Conservation (phyloP, 2,797 vertebrate species). For the Cephalopachus bancanus region DNA sequence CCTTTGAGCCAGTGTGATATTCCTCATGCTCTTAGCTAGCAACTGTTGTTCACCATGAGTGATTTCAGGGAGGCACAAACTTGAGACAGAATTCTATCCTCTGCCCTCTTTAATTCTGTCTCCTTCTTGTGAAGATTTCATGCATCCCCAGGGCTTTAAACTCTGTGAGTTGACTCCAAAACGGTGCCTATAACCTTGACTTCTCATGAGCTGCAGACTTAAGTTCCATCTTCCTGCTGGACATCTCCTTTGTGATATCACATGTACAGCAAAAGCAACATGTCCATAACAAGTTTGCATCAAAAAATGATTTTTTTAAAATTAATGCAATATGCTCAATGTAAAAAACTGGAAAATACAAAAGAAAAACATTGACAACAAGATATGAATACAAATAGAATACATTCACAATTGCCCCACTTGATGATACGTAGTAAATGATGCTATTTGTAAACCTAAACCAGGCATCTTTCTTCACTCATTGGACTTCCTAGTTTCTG, state of each 20-base stretch:
- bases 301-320: neutral
- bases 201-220: neutral
- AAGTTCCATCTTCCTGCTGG: neutral
- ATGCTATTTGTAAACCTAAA: neutral
- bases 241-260: neutral
- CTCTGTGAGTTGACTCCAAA: neutral
- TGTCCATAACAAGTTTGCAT: neutral
- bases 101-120: neutral
- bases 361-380: neutral
- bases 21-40: neutral
- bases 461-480: neutral
- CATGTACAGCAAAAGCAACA: neutral
- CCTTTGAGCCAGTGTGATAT: neutral
- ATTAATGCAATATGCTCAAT: neutral
- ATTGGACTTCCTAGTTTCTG: neutral
- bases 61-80: neutral
- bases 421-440: neutral
- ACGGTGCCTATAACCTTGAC: neutral
- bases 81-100: neutral
- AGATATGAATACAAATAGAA: neutral
- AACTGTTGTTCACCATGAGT: neutral
- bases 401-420: neutral
- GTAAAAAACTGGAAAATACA: neutral
- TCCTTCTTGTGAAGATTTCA: neutral
- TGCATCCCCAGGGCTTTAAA: neutral